phyloP scores from a whole-genome alignment of 2,113 vertebrate genomes.

The Pachyramphus minor region DNA sequence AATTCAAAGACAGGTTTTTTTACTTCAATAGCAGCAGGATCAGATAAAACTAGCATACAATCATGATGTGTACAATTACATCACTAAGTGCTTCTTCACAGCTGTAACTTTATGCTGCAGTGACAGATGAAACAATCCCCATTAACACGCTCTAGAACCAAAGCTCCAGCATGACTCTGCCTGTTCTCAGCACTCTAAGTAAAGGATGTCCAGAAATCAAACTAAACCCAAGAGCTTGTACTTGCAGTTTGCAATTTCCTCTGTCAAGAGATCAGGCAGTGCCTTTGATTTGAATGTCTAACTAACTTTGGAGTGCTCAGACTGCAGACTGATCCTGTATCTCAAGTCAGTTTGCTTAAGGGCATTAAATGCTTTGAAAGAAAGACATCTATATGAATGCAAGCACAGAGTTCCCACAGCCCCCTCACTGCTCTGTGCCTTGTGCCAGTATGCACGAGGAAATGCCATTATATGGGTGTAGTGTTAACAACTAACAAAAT shows the following conservation, averaged over 20 bases:
- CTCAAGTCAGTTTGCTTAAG: not conserved
- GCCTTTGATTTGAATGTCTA: not conserved
- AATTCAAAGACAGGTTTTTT: not conserved
- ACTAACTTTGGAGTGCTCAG: not conserved
- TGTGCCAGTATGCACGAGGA: accelerated
- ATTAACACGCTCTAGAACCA: not conserved
- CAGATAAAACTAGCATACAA: not conserved
- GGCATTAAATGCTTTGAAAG: not conserved
- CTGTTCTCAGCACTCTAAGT: not conserved
- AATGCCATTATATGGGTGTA: accelerated
- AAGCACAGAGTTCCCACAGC: not conserved
- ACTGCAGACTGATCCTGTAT: not conserved
- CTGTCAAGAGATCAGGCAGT: not conserved
- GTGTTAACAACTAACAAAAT: not conserved
- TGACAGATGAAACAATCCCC: not conserved
- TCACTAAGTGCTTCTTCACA: not conserved
- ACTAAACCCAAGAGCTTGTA: not conserved
- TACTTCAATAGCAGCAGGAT: not conserved
- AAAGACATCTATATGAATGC: not conserved
- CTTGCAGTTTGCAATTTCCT: not conserved
- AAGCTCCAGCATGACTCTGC: not conserved
- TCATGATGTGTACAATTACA: not conserved
- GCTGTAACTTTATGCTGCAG: not conserved
- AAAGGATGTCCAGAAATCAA: not conserved
- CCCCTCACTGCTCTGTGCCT: not conserved